Conservation (phyloP, 2,797 vertebrate genomes). For the Poecilia velifera region DNA sequence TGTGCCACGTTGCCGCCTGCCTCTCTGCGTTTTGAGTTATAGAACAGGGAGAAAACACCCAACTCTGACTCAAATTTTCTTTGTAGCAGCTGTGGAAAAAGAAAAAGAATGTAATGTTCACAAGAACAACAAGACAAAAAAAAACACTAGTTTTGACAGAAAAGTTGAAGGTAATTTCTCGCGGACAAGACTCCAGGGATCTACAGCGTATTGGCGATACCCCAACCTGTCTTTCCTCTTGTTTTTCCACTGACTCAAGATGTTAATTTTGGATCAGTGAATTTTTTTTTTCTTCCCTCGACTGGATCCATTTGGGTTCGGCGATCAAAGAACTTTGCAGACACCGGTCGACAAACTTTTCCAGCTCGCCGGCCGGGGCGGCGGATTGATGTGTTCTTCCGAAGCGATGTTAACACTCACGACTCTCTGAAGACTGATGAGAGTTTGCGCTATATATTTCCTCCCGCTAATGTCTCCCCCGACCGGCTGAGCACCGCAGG, state of each 20-base stretch:
- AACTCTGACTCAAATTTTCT: constrained; percentile 17
- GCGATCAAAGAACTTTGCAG: constrained; percentile 45
- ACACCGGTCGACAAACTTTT: constrained; percentile 45
- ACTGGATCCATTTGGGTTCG: constrained; percentile 34
- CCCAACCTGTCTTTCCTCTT: constrained; percentile 12
- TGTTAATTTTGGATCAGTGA: constrained; percentile 48
- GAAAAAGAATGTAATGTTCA: background rate
- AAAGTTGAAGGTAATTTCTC: constrained; percentile 42
- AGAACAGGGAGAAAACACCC: constrained; percentile 19
- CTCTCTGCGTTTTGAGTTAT: constrained; percentile 1
- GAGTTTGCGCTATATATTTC: constrained; percentile 62
- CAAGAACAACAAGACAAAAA: constrained; percentile 4
- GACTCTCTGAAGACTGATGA: constrained; percentile 59
- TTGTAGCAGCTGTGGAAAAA: constrained; percentile 22
- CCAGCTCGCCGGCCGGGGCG: constrained; percentile 32
- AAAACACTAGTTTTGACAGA: constrained; percentile 27
- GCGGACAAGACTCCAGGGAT: constrained; percentile 37
- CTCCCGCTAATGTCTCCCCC: constrained; percentile 65
- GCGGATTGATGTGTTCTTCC: constrained; percentile 61
- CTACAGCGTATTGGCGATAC: constrained; percentile 45
- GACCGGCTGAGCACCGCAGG: constrained; percentile 51
- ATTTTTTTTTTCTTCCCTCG: background rate
- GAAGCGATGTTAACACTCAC: constrained; percentile 45
- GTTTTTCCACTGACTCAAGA: constrained; percentile 25
- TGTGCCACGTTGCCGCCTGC: constrained; percentile 32